A percentile compares a stretch with the other conserved stretches of the same genome.
Conservation (phyloP, 2,113 vertebrate genomes). For the Morone saxatilis region DNA sequence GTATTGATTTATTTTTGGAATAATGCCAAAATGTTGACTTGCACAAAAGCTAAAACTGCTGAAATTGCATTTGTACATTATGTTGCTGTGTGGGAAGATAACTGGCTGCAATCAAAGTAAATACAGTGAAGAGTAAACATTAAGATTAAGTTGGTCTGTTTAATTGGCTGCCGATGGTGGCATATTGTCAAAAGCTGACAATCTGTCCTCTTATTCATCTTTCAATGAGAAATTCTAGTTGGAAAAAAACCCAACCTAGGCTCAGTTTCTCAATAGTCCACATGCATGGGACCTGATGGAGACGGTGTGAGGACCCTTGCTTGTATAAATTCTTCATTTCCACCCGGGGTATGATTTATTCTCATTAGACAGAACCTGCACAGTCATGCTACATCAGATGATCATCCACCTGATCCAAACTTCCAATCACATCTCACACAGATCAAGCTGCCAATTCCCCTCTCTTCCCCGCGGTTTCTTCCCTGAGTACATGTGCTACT, state of each 20-base stretch:
- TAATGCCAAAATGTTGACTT: slow-evolving; percentile 2
- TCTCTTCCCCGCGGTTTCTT: background rate
- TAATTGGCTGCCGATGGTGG: slow-evolving; percentile 2
- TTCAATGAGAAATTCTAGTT: background rate
- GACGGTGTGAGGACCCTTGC: background rate
- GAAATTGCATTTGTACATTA: background rate
- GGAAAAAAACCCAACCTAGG: background rate
- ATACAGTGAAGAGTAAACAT: slow-evolving; percentile 7
- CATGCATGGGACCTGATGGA: background rate
- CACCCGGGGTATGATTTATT: background rate
- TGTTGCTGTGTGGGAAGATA: slow-evolving; percentile 2
- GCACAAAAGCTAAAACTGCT: background rate
- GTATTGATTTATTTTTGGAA: background rate
- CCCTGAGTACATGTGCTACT: background rate
- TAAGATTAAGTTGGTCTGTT: slow-evolving; percentile 25
- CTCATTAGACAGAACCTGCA: slow-evolving; percentile 12
- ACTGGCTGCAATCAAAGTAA: slow-evolving; percentile 9
- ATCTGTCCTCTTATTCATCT: slow-evolving; percentile 28
- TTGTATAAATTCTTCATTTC: background rate
- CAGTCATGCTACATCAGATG: slow-evolving; percentile 7
- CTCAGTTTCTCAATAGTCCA: background rate
- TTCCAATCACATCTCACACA: slow-evolving; percentile 24
- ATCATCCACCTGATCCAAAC: slow-evolving; percentile 3
- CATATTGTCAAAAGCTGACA: slow-evolving; percentile 35
- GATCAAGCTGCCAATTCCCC: slow-evolving; percentile 21